A percentile compares a stretch with the other conserved stretches of the same genome.
phyloP scores from a whole-genome alignment of 2,888 invertebrate species.

The Ophioninae sp. region DNA sequence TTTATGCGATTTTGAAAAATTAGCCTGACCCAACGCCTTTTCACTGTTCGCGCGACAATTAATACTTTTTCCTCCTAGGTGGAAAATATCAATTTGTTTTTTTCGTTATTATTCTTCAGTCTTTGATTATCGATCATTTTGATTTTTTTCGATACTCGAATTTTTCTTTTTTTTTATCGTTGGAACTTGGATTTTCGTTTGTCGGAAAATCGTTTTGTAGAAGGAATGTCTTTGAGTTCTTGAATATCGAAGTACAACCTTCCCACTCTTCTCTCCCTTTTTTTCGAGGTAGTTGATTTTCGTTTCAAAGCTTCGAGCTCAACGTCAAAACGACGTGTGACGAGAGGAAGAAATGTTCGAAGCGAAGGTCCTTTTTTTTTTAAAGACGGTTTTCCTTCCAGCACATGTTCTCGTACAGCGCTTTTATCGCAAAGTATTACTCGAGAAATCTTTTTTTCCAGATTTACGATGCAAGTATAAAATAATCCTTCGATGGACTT shows the following conservation, averaged over 20 bases:
- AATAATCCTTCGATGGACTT: not conserved
- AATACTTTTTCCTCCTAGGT: no score
- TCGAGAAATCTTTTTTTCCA: slow-evolving; percentile 11
- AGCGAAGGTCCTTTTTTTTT: not conserved
- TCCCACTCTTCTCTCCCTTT: not conserved
- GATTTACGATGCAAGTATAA: slow-evolving; percentile 7
- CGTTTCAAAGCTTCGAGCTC: slow-evolving; percentile 11
- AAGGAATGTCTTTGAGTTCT: not conserved
- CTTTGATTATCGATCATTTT: not conserved
- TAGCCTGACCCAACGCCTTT: no score
- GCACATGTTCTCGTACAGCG: slow-evolving; percentile 1
- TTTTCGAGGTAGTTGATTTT: not conserved
- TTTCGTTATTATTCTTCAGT: no score
- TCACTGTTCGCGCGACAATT: no score
- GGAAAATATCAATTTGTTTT: no score
- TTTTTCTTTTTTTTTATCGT: not conserved
- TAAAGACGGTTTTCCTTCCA: not conserved
- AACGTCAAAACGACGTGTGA: slow-evolving; percentile 11
- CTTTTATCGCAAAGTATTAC: not conserved
- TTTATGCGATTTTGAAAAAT: no score
- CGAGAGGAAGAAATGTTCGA: not conserved
- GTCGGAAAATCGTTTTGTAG: not conserved
- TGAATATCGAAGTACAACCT: not conserved
- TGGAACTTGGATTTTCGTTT: not conserved
- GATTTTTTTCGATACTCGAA: not conserved